Evolutionary conservation across 2,888 invertebrate genomes (phyloP).

Genomic region (Cenopis cana): DNA sequence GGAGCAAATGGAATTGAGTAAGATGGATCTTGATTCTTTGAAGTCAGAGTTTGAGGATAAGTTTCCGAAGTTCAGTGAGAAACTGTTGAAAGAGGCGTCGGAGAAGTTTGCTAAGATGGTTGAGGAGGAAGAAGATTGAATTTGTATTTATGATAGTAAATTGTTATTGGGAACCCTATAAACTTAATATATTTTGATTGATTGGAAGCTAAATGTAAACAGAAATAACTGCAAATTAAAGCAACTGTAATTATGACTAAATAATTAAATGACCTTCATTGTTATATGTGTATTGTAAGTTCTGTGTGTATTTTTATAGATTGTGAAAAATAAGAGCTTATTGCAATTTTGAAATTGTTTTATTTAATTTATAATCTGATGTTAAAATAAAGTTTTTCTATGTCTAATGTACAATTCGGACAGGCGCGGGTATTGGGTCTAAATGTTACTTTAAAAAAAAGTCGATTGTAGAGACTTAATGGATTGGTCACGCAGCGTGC

Average conservation of each 20-base stretch:
- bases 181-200: too few relatives aligned
- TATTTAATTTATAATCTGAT: background rate
- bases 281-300: background rate
- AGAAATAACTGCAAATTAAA: too few relatives aligned
- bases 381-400: too few relatives aligned
- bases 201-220: too few relatives aligned
- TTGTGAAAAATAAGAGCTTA: conserved; percentile 9
- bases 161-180: too few relatives aligned
- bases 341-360: background rate
- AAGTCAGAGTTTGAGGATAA: conserved; percentile 66
- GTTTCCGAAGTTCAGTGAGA: conserved; percentile 71
- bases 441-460: too few relatives aligned
- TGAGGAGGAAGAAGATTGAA: conserved; percentile 54
- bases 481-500: too few relatives aligned
- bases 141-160: background rate
- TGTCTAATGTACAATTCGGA: too few relatives aligned
- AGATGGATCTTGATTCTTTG: conserved; percentile 64
- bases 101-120: conserved; percentile 67
- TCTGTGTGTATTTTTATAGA: conserved; percentile 16
- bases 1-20: conserved; percentile 61
- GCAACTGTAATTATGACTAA: too few relatives aligned
- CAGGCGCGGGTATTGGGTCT: too few relatives aligned
- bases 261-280: too few relatives aligned
- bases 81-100: conserved; percentile 67
- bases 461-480: too few relatives aligned